Evolutionary conservation across 2,888 invertebrate species (phyloP).

Genomic region (Thalpophila matura): DNA sequence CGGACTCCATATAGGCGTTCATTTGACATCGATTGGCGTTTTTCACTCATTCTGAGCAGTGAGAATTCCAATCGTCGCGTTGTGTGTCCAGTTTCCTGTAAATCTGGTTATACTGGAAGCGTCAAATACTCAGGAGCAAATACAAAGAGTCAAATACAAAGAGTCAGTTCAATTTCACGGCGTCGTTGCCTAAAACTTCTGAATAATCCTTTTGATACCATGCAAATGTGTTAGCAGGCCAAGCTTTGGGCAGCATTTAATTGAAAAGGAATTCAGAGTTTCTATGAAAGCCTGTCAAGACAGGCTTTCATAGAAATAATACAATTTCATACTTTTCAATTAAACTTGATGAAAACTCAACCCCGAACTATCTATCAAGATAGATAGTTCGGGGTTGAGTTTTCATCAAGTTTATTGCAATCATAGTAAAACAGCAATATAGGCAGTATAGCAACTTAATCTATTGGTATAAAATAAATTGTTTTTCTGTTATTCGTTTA

Average conservation of each 20-base stretch:
- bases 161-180: constrained; percentile 4
- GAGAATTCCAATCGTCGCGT: constrained; percentile 55
- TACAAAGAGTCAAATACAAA: constrained; percentile 38
- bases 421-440: neutral
- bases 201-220: constrained; percentile 25
- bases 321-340: no score
- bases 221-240: constrained; percentile 8
- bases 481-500: no score
- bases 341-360: neutral
- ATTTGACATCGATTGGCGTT: constrained; percentile 42
- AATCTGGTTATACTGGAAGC: constrained; percentile 43
- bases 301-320: no score
- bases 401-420: neutral
- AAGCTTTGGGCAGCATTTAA: constrained; percentile 16
- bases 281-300: neutral
- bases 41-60: constrained; percentile 42
- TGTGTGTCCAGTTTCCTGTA: constrained; percentile 35
- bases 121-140: constrained; percentile 13
- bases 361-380: no score
- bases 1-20: constrained; percentile 39
- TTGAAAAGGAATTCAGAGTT: constrained; percentile 26
- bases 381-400: no score
- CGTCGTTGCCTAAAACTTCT: constrained; percentile 4
- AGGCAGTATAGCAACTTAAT: no score
- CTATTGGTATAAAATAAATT: no score